Evolutionary conservation across 2,888 invertebrate genomes (phyloP), one percentile per base, ranked within the genome.

Genomic region (Drosophila emarginata): DNA sequence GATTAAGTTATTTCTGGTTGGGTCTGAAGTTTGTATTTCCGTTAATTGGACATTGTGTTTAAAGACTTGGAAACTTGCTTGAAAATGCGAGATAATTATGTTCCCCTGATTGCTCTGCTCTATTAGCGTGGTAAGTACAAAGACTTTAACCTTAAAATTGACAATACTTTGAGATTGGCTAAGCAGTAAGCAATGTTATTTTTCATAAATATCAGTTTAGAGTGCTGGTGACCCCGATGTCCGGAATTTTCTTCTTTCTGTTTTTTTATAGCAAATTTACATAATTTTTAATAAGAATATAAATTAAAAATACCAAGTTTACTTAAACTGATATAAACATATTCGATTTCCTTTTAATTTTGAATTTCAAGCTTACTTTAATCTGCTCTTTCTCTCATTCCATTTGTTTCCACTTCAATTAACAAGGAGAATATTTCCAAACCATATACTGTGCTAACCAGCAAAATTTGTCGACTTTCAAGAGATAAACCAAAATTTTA

Each of bases 1-100:
- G 87, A 87, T 82, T 81, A 5, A 64, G 56, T 64, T 84, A 80
- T 77, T 77, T 76, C 61, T 54, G 53, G 58, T 11, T 11, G 11
- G 18, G 6, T n/a, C 36, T 45, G 14, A 21, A 12, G 28, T 21
- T 45, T 11, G 11, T 12, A 45, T 45, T 45, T 21, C 21, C 7
- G 45, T 11, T 45, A 45, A 45, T 45, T 45, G 45, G 12, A 45
- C 18, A 45, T 45, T 45, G 40, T 12, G 37, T 18, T 45, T 18
- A 18, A 45, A 18, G 9, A 45, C 9, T 45, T 32, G 2, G n/a
- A 52, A 40, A 26, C 26, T 52, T 18, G 11, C 11, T 45, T 12
- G 9, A 21, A 21, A 45, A 21, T 21, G 0, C 0, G 45, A 37
- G 21, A 18, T 6, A 12, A 18, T 21, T 45, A 45, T 21, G 6